Conservation (phyloP, 2,113 vertebrate species). For the Leptosomus discolor region DNA sequence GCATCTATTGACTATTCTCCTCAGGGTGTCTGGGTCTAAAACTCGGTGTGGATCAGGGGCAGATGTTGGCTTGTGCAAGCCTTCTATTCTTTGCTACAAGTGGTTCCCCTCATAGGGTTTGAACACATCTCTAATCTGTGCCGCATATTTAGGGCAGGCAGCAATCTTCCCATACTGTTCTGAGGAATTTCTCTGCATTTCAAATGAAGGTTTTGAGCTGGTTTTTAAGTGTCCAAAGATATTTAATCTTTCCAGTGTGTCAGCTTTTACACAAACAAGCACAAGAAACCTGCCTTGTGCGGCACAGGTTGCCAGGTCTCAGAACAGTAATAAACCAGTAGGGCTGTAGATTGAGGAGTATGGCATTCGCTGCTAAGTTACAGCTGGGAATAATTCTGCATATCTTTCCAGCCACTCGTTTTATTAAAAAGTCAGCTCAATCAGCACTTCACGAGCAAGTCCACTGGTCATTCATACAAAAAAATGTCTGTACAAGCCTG, state of each 20-base stretch:
- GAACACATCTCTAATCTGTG: neutral
- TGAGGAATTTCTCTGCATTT: neutral
- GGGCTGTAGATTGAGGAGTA: neutral
- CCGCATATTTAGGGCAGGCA: neutral
- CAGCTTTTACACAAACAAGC: neutral
- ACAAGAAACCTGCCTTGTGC: neutral
- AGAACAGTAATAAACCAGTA: neutral
- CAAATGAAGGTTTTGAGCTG: neutral
- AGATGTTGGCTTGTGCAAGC: neutral
- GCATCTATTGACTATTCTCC: neutral
- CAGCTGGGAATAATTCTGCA: neutral
- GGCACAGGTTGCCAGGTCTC: neutral
- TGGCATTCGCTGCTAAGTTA: neutral
- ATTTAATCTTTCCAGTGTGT: neutral
- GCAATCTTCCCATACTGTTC: neutral
- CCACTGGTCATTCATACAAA: neutral
- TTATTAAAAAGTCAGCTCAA: neutral
- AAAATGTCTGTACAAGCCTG: neutral
- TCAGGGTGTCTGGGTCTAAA: neutral
- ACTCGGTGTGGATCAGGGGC: neutral
- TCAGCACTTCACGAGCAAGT: neutral
- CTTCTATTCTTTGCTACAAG: neutral
- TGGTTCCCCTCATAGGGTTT: neutral
- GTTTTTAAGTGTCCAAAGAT: neutral
- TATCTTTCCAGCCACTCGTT: conserved; percentile 3